Conservation (phyloP, 2,888 invertebrate genomes). For the Ecdyonurus torrentis region DNA sequence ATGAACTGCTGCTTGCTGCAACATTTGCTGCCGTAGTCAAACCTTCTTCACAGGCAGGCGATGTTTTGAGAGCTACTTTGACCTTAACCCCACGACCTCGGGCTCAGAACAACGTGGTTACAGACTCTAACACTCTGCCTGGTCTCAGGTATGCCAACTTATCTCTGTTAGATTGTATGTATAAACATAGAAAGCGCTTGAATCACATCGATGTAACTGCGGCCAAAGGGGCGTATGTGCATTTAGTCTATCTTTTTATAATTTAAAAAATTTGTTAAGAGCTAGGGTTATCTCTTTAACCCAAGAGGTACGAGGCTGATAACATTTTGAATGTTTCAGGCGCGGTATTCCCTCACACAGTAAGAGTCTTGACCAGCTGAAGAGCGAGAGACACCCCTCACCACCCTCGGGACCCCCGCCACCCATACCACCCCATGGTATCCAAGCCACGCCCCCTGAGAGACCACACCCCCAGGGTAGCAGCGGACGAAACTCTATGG, state of each 20-base stretch:
- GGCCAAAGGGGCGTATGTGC: too few relatives aligned
- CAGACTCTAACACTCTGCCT: background rate
- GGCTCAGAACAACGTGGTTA: constrained; percentile 2
- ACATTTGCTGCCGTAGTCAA: background rate
- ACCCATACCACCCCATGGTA: constrained; percentile 1
- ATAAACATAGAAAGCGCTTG: too few relatives aligned
- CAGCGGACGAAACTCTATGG: constrained; percentile 18
- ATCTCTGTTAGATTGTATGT: too few relatives aligned
- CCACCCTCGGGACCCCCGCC: background rate
- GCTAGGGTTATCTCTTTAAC: too few relatives aligned
- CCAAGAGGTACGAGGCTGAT: too few relatives aligned
- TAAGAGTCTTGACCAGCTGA: constrained; percentile 55
- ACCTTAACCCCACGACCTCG: constrained; percentile 38
- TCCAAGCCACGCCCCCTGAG: background rate
- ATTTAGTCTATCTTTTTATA: too few relatives aligned
- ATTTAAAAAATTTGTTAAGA: too few relatives aligned
- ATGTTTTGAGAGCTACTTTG: constrained; percentile 42
- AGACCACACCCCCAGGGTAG: background rate
- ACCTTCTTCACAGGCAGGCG: background rate
- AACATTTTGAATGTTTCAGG: too few relatives aligned
- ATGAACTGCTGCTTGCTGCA: background rate
- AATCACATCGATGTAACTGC: too few relatives aligned
- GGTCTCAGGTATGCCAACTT: background rate
- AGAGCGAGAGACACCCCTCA: constrained; percentile 18
- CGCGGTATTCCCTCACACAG: constrained; percentile 34